Evolutionary conservation across 2,797 vertebrate species (phyloP), one percentile per base, ranked within the genome.

Genomic region (Malacoraja senta): DNA sequence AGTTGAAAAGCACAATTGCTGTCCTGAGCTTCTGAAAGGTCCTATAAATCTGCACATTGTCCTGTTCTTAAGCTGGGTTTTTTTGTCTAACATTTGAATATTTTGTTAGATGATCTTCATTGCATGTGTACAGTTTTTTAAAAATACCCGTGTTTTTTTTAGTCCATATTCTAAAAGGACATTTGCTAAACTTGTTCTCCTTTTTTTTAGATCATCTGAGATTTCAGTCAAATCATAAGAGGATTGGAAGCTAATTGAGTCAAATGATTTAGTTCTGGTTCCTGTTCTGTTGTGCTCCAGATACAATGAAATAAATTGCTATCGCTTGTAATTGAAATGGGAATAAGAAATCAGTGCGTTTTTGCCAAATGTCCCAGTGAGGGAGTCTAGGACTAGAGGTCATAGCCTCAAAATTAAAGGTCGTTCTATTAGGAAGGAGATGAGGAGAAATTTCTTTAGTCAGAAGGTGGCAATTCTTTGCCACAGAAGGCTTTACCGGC

Each of bases 171-270:
- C n/a, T 68, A n/a, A 35, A 0, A 10, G 35, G 17, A 9, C 63
- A 88, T 7, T 88, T 63, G 65, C n/a, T 35, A 63, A 79, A 32
- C 84, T n/a, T 3, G n/a, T 88, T 32, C n/a, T 53, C 44, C 44
- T 7, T 68, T 65, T 35, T 63, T 65, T 32, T 88, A n/a, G 17
- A 68, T 8, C 84, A 21, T 68, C 84, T 68, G 84, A 68, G 84
- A 68, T 68, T 88, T 88, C 63, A 35, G 84, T 88, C n/a, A 68
- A 35, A n/a, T 88, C 15, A 68, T 68, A 35, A 53, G 61, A 68
- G 84, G 84, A 68, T 88, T 88, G 68, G 61, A 88, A 86, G 15
- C 65, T 88, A 88, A 88, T 68, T 68, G 63, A 88, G 63, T 88
- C 61, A 21, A 68, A 88, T 88, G n/a, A 68, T 68, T 88, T 63